Evolutionary conservation across 2,113 vertebrate species (phyloP).

Genomic region (Tachycineta bicolor): DNA sequence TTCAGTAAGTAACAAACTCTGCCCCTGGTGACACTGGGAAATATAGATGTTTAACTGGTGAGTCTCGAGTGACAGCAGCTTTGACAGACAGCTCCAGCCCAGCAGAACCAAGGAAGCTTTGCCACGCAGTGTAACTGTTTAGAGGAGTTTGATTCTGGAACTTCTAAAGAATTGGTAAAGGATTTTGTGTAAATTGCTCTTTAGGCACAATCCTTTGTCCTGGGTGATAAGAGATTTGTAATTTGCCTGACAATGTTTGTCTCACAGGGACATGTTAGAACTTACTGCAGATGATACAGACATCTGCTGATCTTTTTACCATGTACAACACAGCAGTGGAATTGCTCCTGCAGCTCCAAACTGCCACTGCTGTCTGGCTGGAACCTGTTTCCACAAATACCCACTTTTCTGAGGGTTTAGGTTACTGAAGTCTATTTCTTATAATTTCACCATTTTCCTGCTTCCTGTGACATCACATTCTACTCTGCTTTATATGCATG

Average conservation of each 20-base stretch:
- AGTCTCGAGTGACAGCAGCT: neutral
- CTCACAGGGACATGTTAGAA: rapidly evolving
- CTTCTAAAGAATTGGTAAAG: neutral
- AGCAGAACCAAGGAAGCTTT: neutral
- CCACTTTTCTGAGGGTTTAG: neutral
- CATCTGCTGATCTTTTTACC: neutral
- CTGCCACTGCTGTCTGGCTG: neutral
- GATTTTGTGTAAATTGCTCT: neutral
- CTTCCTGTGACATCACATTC: neutral
- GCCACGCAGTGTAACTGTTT: neutral
- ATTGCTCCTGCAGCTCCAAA: neutral
- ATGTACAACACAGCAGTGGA: neutral
- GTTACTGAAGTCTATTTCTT: neutral
- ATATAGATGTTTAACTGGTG: constrained; percentile 40
- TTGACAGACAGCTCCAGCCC: constrained; percentile 14
- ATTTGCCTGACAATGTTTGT: neutral
- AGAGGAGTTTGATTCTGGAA: neutral
- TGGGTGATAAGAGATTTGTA: neutral
- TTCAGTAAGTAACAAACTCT: neutral
- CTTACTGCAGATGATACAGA: neutral
- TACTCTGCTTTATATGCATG: neutral
- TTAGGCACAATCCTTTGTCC: neutral
- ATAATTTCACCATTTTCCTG: neutral
- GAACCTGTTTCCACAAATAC: neutral
- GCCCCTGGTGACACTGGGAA: neutral